Evolutionary conservation across 2,797 vertebrate genomes (phyloP).

Genomic region (Aplochiton taeniatus): DNA sequence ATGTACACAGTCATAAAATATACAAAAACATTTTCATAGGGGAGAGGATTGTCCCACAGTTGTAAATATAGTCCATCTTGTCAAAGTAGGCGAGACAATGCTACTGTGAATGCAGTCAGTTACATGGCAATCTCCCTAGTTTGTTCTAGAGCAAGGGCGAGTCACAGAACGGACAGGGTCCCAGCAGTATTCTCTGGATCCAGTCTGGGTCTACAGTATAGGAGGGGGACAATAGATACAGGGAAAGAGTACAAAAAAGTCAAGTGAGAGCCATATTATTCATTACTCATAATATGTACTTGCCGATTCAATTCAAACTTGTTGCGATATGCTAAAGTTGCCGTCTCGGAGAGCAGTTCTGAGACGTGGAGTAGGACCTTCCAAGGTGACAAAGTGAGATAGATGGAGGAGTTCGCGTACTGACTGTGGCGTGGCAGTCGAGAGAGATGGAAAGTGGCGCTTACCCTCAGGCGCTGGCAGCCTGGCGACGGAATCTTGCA

Average conservation of each 20-base stretch:
- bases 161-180: slow-evolving; percentile 91
- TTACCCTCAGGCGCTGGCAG: slow-evolving; percentile 90
- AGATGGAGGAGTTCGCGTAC: neutral
- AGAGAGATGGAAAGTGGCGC: slow-evolving; percentile 54
- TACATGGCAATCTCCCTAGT: slow-evolving; percentile 25
- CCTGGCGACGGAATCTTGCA: slow-evolving; percentile 90
- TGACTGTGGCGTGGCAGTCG: slow-evolving; percentile 13
- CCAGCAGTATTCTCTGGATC: slow-evolving; percentile 90
- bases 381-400: slow-evolving; percentile 39
- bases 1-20: slow-evolving; percentile 12
- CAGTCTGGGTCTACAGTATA: slow-evolving; percentile 86
- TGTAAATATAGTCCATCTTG: slow-evolving; percentile 37
- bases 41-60: slow-evolving; percentile 18
- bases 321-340: no score
- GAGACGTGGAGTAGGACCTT: slow-evolving; percentile 34
- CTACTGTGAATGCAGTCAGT: slow-evolving; percentile 6
- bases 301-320: no score
- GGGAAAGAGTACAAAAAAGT: neutral
- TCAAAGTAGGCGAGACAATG: slow-evolving; percentile 26
- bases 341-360: no score
- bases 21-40: slow-evolving; percentile 21
- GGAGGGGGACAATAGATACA: neutral
- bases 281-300: no score
- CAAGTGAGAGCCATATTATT: neutral
- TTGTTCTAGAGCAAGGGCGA: slow-evolving; percentile 81